Evolutionary conservation across 2,113 vertebrate species (phyloP).

Genomic region (Brachypteracias leptosomus): DNA sequence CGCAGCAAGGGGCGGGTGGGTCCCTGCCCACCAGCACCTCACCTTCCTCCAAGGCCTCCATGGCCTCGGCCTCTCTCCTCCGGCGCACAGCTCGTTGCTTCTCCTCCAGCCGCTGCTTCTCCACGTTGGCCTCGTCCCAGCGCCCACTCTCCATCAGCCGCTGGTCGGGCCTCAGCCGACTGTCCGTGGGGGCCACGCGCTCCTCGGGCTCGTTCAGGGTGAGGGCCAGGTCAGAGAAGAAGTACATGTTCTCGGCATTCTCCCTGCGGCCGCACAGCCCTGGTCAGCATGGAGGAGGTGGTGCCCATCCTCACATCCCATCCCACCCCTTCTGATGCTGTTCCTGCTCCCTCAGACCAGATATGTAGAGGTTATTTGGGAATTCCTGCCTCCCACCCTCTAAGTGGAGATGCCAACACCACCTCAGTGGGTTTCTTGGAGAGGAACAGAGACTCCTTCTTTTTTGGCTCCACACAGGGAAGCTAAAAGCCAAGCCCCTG

Average conservation of each 20-base stretch:
- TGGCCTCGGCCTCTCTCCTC: conserved; percentile 76
- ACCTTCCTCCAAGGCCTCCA: conserved; percentile 85
- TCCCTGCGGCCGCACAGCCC: conserved; percentile 69
- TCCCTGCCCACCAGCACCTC: neutral
- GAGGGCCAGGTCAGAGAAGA: conserved; percentile 91
- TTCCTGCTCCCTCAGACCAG: neutral
- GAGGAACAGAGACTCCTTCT: neutral
- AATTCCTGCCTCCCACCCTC: neutral
- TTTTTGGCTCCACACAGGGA: accelerated
- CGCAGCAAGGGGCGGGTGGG: neutral
- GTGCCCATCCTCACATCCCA: accelerated
- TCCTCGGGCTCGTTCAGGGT: conserved; percentile 91
- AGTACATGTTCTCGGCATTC: conserved; percentile 95
- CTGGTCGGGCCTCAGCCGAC: conserved; percentile 90
- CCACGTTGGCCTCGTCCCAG: conserved; percentile 91
- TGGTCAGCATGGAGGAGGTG: accelerated
- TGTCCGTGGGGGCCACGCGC: conserved; percentile 86
- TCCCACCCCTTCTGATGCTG: neutral
- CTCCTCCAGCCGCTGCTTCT: conserved; percentile 92
- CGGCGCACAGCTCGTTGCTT: conserved; percentile 85
- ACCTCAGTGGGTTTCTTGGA: accelerated
- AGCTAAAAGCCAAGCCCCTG: neutral
- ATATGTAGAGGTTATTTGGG: accelerated
- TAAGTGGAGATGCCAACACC: accelerated
- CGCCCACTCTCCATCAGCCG: conserved; percentile 91